Base-by-base conservation (phyloP, 2,797 vertebrate genomes). In the Acrossocheilus fasciatus region DNA sequence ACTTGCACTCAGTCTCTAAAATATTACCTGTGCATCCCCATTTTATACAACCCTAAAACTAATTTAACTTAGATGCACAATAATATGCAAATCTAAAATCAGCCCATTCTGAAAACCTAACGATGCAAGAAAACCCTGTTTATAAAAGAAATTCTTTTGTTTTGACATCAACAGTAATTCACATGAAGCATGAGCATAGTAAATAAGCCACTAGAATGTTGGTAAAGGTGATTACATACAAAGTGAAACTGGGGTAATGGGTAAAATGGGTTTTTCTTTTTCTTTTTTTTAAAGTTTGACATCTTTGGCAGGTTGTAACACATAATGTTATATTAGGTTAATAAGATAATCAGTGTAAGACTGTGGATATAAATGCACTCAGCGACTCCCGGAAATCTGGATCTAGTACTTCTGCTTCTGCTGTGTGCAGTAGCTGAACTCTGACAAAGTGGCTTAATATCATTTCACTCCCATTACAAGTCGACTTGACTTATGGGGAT, bases 401-500 rank as follows among this genome's bases (percentile, higher is more conserved):
- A 62, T 76, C 34, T 68, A 54, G 36, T 54, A 39, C 23, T 52
- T 34, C 43, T 66, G 45, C 34, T 26, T 62, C 59, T 84, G 62
- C 20, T 68, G 73, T 10, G 0, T 41, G 73, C 70, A 73, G 47
- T 82, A 88, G 73, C 80, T 86, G 34, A 80, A 88, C 77, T 78
- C 80, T 76, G 80, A 90, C 81, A 82, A 7, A 7, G 26, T 23
- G 83, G 62, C 81, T 30, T 81, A 78, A 81, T 80, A 86, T 82
- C 50, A 87, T 87, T 74, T 82, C 87, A 80, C 64, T 85, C 34
- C 76, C 74, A 88, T 90, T 88, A 88, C 84, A 80, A 83, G 77
- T 89, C 84, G 43, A 72, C 64, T 85, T 77, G 89, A 82, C 75
- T 88, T 43, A 85, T 70, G 50, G 84, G 89, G 90, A 87, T 91